Percentiles rank a stretch among this genome's conserved stretches.
Conservation (phyloP, 2,113 vertebrate species). For the Austrofundulus limnaeus region DNA sequence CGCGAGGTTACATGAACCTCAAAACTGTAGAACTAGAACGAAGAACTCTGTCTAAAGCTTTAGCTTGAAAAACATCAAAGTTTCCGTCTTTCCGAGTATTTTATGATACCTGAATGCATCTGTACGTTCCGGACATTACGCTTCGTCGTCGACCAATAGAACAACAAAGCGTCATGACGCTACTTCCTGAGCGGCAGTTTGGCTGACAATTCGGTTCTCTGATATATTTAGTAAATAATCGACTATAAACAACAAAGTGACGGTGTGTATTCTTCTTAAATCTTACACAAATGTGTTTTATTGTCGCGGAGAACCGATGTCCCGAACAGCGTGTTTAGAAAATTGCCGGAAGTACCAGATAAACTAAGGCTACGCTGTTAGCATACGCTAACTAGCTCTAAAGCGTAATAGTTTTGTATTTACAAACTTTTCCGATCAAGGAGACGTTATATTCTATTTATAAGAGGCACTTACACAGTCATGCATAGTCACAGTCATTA, state of each 20-base stretch:
- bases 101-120: conserved; percentile 2
- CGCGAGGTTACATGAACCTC: too few relatives aligned
- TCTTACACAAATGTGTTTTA: accelerated
- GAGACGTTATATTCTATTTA: too few relatives aligned
- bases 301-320: not conserved
- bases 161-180: conserved; percentile 5
- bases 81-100: not conserved
- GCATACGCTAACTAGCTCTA: conserved; percentile 34
- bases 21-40: too few relatives aligned
- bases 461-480: too few relatives aligned
- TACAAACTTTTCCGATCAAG: too few relatives aligned
- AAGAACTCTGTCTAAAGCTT: too few relatives aligned
- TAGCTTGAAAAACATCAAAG: too few relatives aligned
- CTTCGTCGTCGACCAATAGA: conserved; percentile 31
- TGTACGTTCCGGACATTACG: not conserved
- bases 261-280: conserved; percentile 28
- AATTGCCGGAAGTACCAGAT: not conserved
- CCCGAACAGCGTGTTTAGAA: accelerated
- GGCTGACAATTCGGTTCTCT: conserved; percentile 73
- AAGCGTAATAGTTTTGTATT: too few relatives aligned
- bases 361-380: conserved; percentile 27
- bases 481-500: too few relatives aligned
- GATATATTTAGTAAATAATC: not conserved
- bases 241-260: not conserved
- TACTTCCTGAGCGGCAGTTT: conserved; percentile 52